phyloP scores from a whole-genome alignment of 2,797 vertebrate genomes.

The Caiman crocodilus region DNA sequence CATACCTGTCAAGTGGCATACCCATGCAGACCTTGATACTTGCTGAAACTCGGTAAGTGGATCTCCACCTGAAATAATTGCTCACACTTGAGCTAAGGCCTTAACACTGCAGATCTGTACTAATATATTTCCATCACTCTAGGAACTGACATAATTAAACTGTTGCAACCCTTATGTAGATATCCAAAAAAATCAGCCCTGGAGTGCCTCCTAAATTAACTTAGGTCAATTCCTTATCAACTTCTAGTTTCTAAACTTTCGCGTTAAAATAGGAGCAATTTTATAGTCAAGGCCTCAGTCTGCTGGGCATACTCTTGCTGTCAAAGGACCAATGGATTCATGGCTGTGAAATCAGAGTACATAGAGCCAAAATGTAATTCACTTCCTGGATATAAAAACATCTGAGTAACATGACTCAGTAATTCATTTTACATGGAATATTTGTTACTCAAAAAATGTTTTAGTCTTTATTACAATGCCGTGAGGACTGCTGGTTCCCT shows the following conservation, averaged over 20 bases:
- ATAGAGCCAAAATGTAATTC: background rate
- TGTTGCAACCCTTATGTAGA: background rate
- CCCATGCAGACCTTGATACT: too few species aligned
- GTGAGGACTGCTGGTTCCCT: background rate
- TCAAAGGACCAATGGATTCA: background rate
- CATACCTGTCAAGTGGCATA: too few species aligned
- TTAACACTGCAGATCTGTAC: background rate
- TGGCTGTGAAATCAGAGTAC: background rate
- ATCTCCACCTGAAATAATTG: too few species aligned
- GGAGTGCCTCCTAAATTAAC: too few species aligned
- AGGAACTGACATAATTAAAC: background rate
- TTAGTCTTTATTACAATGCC: background rate
- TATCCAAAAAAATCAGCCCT: background rate
- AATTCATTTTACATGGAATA: background rate
- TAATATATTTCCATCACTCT: constrained; percentile 4
- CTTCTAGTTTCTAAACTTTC: background rate
- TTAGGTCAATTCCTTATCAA: constrained; percentile 40
- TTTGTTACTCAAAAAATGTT: background rate
- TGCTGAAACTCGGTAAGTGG: too few species aligned
- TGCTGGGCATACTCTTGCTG: background rate
- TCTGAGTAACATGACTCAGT: background rate
- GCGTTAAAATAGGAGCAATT: background rate
- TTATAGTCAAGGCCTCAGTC: background rate
- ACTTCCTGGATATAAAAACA: constrained; percentile 2
- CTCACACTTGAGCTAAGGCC: too few species aligned